These are phyloP conservation scores for Telmatherina bonti DNA, from an alignment of 2,797 vertebrate species.

Conservation along the genomic window DNA sequence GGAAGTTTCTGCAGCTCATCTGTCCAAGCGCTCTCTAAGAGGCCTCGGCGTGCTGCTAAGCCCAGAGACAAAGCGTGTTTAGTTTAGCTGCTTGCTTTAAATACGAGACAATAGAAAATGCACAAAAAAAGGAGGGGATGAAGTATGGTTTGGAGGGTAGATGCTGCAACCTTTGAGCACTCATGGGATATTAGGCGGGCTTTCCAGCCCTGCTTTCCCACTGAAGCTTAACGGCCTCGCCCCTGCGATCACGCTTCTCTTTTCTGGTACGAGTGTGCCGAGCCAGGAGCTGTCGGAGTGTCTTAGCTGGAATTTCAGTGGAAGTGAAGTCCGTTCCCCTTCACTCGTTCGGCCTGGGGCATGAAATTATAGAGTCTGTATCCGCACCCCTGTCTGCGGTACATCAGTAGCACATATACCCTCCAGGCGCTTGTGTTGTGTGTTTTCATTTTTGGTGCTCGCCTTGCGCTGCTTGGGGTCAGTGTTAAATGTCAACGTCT, in stretches of 20 bases:
- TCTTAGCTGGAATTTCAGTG: constrained; percentile 72
- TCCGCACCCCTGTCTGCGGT: constrained; percentile 48
- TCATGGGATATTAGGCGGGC: constrained; percentile 78
- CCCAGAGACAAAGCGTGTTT: constrained; percentile 34
- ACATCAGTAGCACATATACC: constrained; percentile 53
- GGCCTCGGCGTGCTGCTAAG: background rate
- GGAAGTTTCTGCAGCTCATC: constrained; percentile 44
- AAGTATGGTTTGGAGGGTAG: constrained; percentile 46
- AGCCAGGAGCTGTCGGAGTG: constrained; percentile 68
- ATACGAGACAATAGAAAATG: constrained; percentile 40
- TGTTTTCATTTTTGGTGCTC: constrained; percentile 63
- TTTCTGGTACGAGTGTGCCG: constrained; percentile 53
- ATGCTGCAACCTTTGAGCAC: constrained; percentile 58
- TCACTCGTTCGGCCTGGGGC: constrained; percentile 69
- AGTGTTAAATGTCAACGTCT: constrained; percentile 42
- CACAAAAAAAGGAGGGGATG: constrained; percentile 5
- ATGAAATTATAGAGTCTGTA: constrained; percentile 70
- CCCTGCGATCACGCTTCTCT: constrained; percentile 62
- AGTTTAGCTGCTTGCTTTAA: background rate
- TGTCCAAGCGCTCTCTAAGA: constrained; percentile 40
- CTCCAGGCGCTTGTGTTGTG: constrained; percentile 42
- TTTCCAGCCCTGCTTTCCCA: constrained; percentile 60
- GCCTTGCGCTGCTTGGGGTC: constrained; percentile 42
- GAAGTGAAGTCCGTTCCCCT: constrained; percentile 76
- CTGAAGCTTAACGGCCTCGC: constrained; percentile 75